These are phyloP conservation scores for Sminthopsis crassicaudata DNA, from an alignment of 2,113 vertebrate genomes.

Conservation along the genomic window DNA sequence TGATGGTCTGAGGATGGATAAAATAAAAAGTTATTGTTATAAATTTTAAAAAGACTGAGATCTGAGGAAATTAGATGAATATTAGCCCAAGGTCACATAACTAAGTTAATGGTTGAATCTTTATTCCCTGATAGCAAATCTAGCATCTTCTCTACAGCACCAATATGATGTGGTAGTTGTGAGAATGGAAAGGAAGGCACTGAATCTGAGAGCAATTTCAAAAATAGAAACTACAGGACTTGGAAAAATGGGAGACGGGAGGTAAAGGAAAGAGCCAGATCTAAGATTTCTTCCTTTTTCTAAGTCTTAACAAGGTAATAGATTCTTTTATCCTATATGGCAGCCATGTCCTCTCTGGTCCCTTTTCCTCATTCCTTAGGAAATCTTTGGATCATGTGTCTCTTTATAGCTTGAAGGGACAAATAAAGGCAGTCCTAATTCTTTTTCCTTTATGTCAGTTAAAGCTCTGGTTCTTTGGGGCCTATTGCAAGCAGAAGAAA, in stretches of 20 bases:
- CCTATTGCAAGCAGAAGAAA: neutral
- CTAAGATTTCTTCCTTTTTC: neutral
- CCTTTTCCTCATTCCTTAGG: neutral
- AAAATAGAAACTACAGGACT: neutral
- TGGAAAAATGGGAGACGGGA: neutral
- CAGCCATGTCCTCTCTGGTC: neutral
- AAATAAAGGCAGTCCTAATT: neutral
- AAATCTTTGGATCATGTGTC: neutral
- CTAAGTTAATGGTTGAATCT: neutral
- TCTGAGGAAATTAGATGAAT: neutral
- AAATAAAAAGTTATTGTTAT: too few relatives aligned
- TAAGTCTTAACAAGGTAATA: neutral
- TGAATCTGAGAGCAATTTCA: neutral
- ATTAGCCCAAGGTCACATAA: neutral
- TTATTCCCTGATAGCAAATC: neutral
- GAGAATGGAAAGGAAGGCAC: neutral
- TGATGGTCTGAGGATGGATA: too few relatives aligned
- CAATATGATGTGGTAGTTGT: neutral
- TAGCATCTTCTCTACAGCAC: neutral
- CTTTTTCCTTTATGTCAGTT: neutral
- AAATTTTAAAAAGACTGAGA: too few relatives aligned
- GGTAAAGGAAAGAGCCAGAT: neutral
- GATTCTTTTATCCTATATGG: neutral
- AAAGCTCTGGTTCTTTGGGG: neutral
- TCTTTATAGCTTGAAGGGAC: neutral